A percentile compares a stretch with the other conserved stretches of the same genome.
These are phyloP conservation scores for Danio albolineatus DNA, from an alignment of 2,797 vertebrate species.

Conservation along the genomic window DNA sequence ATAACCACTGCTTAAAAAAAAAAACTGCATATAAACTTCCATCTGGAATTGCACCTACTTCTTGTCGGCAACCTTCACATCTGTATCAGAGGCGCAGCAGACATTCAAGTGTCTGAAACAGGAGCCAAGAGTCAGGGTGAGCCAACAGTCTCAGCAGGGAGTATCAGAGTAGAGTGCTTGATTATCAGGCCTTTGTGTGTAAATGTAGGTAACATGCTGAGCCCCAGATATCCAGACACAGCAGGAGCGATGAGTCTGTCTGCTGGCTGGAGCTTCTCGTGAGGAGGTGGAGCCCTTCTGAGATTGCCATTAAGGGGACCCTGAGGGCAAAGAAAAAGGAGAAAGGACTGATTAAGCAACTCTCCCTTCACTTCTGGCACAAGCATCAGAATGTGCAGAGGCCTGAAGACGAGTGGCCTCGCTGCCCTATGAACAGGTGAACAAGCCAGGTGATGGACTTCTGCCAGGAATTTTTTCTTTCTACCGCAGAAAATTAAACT, in stretches of 20 bases:
- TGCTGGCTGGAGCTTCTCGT: slow-evolving; percentile 30
- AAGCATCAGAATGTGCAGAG: slow-evolving; percentile 50
- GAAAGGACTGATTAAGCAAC: slow-evolving; percentile 26
- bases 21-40: background rate
- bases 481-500: no score
- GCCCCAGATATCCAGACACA: slow-evolving; percentile 38
- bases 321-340: slow-evolving; percentile 35
- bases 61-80: slow-evolving; percentile 19
- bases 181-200: slow-evolving; percentile 53
- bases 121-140: slow-evolving; percentile 34
- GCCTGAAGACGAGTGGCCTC: slow-evolving; percentile 38
- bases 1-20: background rate
- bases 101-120: slow-evolving; percentile 23
- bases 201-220: slow-evolving; percentile 48
- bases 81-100: slow-evolving; percentile 18
- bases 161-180: slow-evolving; percentile 19
- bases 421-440: slow-evolving; percentile 58
- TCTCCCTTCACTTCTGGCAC: slow-evolving; percentile 28
- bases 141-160: slow-evolving; percentile 28
- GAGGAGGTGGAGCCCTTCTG: slow-evolving; percentile 1
- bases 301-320: slow-evolving; percentile 63
- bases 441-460: background rate
- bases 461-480: background rate
- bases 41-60: slow-evolving; percentile 22
- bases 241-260: slow-evolving; percentile 26